Base-by-base conservation (phyloP, 2,888 invertebrate species). In the Zaprionus bogoriensis region DNA sequence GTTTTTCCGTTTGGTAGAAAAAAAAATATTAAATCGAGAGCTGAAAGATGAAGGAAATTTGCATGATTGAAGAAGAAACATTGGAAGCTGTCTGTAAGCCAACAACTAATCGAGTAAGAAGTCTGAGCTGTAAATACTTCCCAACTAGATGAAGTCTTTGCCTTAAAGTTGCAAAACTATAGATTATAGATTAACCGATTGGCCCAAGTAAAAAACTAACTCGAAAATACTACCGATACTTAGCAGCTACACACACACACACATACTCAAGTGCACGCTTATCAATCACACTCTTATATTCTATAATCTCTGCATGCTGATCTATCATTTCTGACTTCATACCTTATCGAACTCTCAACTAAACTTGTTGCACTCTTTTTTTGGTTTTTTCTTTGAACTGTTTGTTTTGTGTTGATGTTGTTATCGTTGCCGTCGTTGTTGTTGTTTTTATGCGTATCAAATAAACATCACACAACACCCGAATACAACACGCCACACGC, bases 401-500 rank as follows among this genome's bases (percentile, higher is more conserved):
- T 53, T 36, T 62, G 48, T 46, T 64, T 76, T 76, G 45, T 72
- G 50, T 77, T 79, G 48, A 61, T 67, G 63, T 81, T 77, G 62
- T 67, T 57, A 52, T 83, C 27, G 27, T 27, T 27, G 10, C 77
- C 17, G 32, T 17, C 17, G 32, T 6, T 14, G 64, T 52, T 64
- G 67, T 69, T 79, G 45, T 70, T 80, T 58, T 62, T 71, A 76
- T 79, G 68, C 68, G 73, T 55, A 59, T 54, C 54, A 36, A 38
- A 27, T 7, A 48, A 30, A 67, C 23, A 52, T 10, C 48, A 51
- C 22, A 47, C 17, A 39, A 47, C 12, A 27, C 41, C 10, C 27
- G 38, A 17, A 42, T 42, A 27, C 41, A 62, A 75, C 60, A 52
- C 27, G 54, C 48, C 39, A 55, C 55, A 27, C 17, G 19, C 14